Evolutionary conservation across 2,888 invertebrate genomes (phyloP), one percentile per base, ranked within the genome.

Genomic region (Parascotia fuliginaria): DNA sequence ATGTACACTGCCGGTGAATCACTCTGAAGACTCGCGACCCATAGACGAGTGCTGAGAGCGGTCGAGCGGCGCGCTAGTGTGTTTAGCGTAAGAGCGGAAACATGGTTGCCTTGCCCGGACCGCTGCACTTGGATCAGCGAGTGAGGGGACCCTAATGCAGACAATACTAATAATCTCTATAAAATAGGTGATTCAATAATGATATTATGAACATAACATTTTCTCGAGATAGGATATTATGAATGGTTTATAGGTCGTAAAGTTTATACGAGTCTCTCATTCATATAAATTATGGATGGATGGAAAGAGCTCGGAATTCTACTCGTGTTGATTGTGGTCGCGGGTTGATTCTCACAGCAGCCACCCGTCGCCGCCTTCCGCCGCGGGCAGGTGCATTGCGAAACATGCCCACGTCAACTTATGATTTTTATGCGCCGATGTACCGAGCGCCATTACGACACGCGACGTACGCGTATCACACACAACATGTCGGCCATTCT

Each of bases 401-500:
- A 84, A 83, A 84, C 79, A 69, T 73, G 68, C 62, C 72, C 74
- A 77, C 77, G 80, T 78, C 82, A 77, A 74, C 81, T 75, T 80
- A 81, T 80, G 74, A 87, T 85, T 87, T 85, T 87, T 85, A 86
- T 81, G 75, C 65, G 70, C 55, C 75, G 68, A 77, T 73, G 73
- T 72, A 70, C 76, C 73, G 80, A 61, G 75, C 75, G 85, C 83
- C 84, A 83, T 88, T 87, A 82, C 85, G 78, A 80, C 79, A 85
- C 75, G 74, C 77, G 72, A 68, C 73, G 73, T 71, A 73, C 70
- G 68, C 62, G 70, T 75, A 79, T 77, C 74, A 77, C 71, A 77
- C 71, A 62, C 77, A 79, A 79, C 76, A 81, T 78, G 79, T 79
- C 78, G 65, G 78, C 71, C 67, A 61, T 70, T 73, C 54, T 59